Base-by-base conservation (phyloP, 2,797 vertebrate species). In the Agapornis canus region DNA sequence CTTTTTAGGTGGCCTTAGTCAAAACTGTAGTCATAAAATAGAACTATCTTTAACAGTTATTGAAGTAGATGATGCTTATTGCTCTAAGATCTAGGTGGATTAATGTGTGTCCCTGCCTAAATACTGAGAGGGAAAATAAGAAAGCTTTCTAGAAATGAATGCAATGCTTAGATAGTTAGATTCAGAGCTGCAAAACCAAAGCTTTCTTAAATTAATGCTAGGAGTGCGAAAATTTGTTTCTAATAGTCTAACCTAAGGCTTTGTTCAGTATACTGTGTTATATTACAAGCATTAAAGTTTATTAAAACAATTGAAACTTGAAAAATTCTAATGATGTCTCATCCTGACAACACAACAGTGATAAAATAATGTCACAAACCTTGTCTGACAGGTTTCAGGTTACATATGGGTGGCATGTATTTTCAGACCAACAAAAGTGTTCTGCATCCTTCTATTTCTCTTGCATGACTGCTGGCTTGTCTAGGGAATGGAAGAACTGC, bases 281-380 rank as follows among this genome's bases (percentile, higher is more conserved):
- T 56, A 61, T 56, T 77, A 49, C 3, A 73, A 95, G 31, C 61
- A 70, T 81, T 96, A 76, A 96, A 93, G 37, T 71, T 80, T 86
- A 29, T 94, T 80, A 48, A 86, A 80, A 75, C 49, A 32, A 37
- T 25, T 57, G 32, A 17, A 57, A 25, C 56, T 35, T 57, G 7
- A 56, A 21, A 54, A 20, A 78, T 32, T 93, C 19, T 92, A 86
- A 65, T 66, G 32, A 72, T 95, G 73, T 91, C 61, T 96, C 80
- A 79, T 90, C 80, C 59, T 92, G 32, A 49, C 13, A 91, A 51
- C 15, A 54, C 35, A 91, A 69, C 13, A 31, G 27, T 89, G 77
- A 27, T 95, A 92, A 95, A 95, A 92, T 86, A 37, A 86, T 79
- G 75, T 82, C 17, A 94, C 57, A 78, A 90, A 86, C 81, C 32